Evolutionary conservation across 1,140 invertebrate species (phyloP).

Genomic region (Bactericera cockerelli): DNA sequence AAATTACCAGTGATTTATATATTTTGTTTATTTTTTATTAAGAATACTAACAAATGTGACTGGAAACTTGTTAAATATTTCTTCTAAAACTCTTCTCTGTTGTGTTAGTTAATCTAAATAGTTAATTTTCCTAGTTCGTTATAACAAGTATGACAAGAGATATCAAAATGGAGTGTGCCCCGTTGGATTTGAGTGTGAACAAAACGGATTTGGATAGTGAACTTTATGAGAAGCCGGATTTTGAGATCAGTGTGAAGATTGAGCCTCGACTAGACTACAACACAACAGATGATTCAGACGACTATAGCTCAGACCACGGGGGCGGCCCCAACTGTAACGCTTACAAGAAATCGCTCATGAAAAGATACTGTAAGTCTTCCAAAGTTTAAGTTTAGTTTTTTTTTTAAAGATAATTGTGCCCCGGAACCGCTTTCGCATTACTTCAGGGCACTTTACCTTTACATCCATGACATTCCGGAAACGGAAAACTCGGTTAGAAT

Average conservation of each 20-base stretch:
- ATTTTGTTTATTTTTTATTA: background rate
- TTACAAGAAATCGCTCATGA: slow-evolving; percentile 36
- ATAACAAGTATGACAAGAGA: background rate
- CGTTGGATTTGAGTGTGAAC: slow-evolving; percentile 24
- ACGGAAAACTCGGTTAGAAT: no score
- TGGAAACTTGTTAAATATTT: no score
- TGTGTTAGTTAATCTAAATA: no score
- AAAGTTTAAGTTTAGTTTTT: no score
- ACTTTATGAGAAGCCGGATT: background rate
- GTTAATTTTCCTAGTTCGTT: no score
- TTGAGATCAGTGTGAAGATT: slow-evolving; percentile 2
- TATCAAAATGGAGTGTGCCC: slow-evolving; percentile 19
- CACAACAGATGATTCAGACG: slow-evolving; percentile 28
- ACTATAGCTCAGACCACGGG: slow-evolving; percentile 25
- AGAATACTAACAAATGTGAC: background rate
- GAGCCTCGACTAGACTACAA: background rate
- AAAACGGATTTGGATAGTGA: slow-evolving; percentile 18
- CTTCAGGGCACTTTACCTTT: no score
- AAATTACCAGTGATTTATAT: background rate
- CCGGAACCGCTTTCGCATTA: no score
- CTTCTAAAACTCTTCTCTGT: no score
- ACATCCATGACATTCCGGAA: no score
- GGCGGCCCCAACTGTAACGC: slow-evolving; percentile 26
- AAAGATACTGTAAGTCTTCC: slow-evolving; percentile 34
- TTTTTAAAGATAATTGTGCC: no score